phyloP scores from a whole-genome alignment of 2,797 vertebrate genomes.

The Sebastes goodei region DNA sequence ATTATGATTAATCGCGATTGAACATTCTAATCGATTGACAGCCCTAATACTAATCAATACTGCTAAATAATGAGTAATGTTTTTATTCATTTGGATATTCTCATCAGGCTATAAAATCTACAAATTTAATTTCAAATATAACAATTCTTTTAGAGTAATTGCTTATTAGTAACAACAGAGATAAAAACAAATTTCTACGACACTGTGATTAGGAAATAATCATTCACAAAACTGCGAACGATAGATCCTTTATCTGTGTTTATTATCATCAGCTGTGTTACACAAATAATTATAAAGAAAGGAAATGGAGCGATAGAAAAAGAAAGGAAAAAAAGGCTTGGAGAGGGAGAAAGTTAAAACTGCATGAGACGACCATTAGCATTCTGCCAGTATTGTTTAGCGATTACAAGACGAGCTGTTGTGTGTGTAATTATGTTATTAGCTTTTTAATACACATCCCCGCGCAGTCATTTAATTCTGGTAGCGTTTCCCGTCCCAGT shows the following conservation, averaged over 20 bases:
- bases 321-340: not conserved
- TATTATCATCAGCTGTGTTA: constrained; percentile 9
- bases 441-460: constrained; percentile 72
- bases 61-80: not conserved
- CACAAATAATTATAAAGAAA: not conserved
- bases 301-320: constrained; percentile 1
- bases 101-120: not conserved
- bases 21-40: too few species aligned
- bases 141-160: not conserved
- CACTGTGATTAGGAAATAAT: not conserved
- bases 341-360: constrained; percentile 21
- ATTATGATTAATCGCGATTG: too few species aligned
- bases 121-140: not conserved
- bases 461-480: constrained; percentile 66
- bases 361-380: constrained; percentile 39
- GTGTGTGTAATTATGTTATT: constrained; percentile 77
- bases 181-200: not conserved
- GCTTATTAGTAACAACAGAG: not conserved
- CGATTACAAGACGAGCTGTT: constrained; percentile 49
- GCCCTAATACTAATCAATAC: not conserved
- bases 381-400: constrained; percentile 69
- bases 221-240: not conserved
- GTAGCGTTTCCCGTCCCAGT: constrained; percentile 50
- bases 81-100: not conserved
- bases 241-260: constrained; percentile 19